Percentiles rank a stretch among this genome's conserved stretches.
Evolutionary conservation across 2,888 invertebrate genomes (phyloP).

Genomic region (Tholera decimalis): DNA sequence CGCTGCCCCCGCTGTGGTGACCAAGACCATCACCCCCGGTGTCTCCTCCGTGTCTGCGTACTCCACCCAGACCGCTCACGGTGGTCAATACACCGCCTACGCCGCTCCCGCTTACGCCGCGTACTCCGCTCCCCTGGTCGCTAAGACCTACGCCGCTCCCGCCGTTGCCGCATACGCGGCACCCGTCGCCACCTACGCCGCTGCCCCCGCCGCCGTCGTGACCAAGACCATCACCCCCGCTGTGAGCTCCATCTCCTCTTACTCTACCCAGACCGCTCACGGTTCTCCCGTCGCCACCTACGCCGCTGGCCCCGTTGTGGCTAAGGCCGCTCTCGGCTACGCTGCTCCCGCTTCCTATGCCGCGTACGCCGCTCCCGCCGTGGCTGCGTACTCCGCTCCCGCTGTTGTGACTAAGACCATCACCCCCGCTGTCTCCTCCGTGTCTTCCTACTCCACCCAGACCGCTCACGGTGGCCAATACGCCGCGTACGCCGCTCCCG

Average conservation of each 20-base stretch:
- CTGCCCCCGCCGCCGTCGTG: conserved; percentile 48
- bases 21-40: conserved; percentile 82
- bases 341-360: conserved; percentile 61
- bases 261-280: conserved; percentile 76
- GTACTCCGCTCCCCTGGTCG: conserved; percentile 80
- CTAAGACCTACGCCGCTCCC: conserved; percentile 64
- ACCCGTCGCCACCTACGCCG: conserved; percentile 80
- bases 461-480: conserved; percentile 58
- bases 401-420: conserved; percentile 72
- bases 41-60: conserved; percentile 76
- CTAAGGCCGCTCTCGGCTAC: conserved; percentile 71
- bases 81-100: conserved; percentile 70
- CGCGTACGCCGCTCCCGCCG: conserved; percentile 71
- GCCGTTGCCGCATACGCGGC: conserved; percentile 50
- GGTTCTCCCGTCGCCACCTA: conserved; percentile 67
- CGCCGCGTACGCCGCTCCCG: conserved; percentile 73
- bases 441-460: conserved; percentile 80
- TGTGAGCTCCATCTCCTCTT: conserved; percentile 82
- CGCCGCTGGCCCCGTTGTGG: conserved; percentile 73
- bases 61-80: conserved; percentile 71
- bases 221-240: conserved; percentile 67
- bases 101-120: conserved; percentile 73
- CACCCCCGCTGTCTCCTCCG: conserved; percentile 73
- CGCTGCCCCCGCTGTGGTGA: conserved; percentile 80
- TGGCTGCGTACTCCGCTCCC: conserved; percentile 66